A percentile compares a stretch with the other conserved stretches of the same genome.
These are phyloP conservation scores for Tenualosa thibaudeaui DNA, from an alignment of 2,797 vertebrate genomes.

Conservation along the genomic window DNA sequence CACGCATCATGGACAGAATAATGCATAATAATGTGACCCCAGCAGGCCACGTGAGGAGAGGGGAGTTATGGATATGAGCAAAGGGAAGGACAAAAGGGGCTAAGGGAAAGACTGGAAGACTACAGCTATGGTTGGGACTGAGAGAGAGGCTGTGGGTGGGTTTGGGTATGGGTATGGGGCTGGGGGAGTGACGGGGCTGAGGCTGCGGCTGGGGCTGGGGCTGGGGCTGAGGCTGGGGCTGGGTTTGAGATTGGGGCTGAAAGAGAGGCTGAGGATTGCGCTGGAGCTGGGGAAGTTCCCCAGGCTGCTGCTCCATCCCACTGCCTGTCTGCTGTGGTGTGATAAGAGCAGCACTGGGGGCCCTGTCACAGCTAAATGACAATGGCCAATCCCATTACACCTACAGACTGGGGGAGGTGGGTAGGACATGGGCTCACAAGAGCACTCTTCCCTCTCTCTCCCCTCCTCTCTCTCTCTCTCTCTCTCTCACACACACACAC, in stretches of 20 bases:
- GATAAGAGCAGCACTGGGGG: background rate
- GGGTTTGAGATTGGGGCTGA: too few species aligned
- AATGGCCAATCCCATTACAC: constrained; percentile 12
- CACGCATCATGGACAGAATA: too few species aligned
- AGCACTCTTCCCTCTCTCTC: background rate
- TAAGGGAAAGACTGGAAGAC: background rate
- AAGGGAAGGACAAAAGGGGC: background rate
- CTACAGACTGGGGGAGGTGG: background rate
- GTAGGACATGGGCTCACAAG: background rate
- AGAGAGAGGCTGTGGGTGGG: background rate
- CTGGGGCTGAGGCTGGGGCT: background rate
- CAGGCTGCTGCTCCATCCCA: background rate
- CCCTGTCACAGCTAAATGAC: background rate
- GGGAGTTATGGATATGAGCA: background rate
- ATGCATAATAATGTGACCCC: too few species aligned
- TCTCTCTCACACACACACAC: background rate
- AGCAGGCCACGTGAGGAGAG: too few species aligned
- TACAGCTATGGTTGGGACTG: too few species aligned
- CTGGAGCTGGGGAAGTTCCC: background rate
- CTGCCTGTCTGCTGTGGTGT: background rate
- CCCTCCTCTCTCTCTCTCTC: background rate
- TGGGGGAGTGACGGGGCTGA: too few species aligned
- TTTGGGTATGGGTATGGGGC: too few species aligned
- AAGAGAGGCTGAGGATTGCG: background rate
- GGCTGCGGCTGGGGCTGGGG: too few species aligned